Evolutionary conservation across 2,888 invertebrate species (phyloP), one percentile per base, ranked within the genome.

Genomic region (Myopa testacea): DNA sequence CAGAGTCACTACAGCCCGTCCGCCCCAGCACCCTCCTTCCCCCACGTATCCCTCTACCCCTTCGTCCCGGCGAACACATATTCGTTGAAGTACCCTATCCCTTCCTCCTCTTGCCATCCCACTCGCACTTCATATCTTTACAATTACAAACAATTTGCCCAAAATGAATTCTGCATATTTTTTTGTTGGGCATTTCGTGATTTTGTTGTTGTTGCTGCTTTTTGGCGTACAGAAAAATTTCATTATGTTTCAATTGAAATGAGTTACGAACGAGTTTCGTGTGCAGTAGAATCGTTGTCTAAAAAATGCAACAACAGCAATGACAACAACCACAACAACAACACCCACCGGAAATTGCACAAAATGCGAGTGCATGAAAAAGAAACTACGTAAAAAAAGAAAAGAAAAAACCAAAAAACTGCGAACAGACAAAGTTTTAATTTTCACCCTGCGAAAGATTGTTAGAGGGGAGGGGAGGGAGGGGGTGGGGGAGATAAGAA

Each of bases 101-200:
- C 26, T 19, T 69, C 1, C 55, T 34, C 63, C 34, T 52, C 26
- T 37, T 14, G n/a, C 34, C 26, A 34, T 74, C 52, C 58, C 74
- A 52, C 37, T 63, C 37, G 34, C 26, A 37, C 74, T 68, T 69
- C 69, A 75, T 75, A 75, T 78, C 80, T 77, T 74, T 79, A 79
- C 82, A 82, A 82, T 82, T 82, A 82, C 78, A 80, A 78, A 81
- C 82, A 82, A 82, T 82, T 82, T 80, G 79, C 67, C 77, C 80
- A 78, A 81, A 82, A 81, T 80, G 79, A 81, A 82, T 81, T 80
- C 76, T 79, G 76, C 78, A 79, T 78, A 78, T 79, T 40, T 19
- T 55, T 45, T 7, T 19, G 45, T 68, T 45, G 69, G 65, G 78
- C 77, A 80, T 76, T 70, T 73, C 78, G 50, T 37, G 45, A 14